phyloP scores from a whole-genome alignment of 1,140 invertebrate genomes.

The Drosophila willistoni region DNA sequence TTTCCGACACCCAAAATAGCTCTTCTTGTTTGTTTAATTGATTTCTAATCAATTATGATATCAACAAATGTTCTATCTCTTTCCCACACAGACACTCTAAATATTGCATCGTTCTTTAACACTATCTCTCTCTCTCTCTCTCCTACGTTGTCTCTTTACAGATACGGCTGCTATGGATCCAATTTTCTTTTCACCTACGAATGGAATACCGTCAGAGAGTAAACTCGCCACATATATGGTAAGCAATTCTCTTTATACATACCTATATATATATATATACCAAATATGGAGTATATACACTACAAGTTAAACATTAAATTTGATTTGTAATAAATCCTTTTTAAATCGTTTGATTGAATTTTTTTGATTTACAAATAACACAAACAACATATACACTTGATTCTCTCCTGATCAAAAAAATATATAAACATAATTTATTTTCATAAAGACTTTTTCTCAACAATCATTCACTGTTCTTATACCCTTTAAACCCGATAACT shows the following conservation, averaged over 20 bases:
- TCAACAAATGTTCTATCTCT: slow-evolving; percentile 14
- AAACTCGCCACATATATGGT: slow-evolving; percentile 94
- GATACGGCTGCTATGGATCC: slow-evolving; percentile 84
- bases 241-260: slow-evolving; percentile 50
- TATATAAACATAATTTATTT: too few species aligned
- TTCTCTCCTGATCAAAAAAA: too few species aligned
- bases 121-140: slow-evolving; percentile 10
- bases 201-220: slow-evolving; percentile 92
- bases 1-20: slow-evolving; percentile 18
- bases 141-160: slow-evolving; percentile 44
- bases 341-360: too few species aligned
- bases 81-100: slow-evolving; percentile 9
- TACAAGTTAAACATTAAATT: too few species aligned
- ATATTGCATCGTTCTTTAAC: neutral
- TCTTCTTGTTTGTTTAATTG: slow-evolving; percentile 76
- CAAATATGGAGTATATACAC: neutral
- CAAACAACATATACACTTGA: too few species aligned
- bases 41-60: slow-evolving; percentile 70
- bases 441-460: too few species aligned
- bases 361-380: too few species aligned
- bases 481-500: too few species aligned
- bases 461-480: too few species aligned
- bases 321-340: too few species aligned
- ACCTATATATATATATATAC: neutral
- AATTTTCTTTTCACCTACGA: slow-evolving; percentile 86